These are phyloP conservation scores for Crematogaster levior DNA, from an alignment of 2,888 invertebrate genomes.

Conservation along the genomic window DNA sequence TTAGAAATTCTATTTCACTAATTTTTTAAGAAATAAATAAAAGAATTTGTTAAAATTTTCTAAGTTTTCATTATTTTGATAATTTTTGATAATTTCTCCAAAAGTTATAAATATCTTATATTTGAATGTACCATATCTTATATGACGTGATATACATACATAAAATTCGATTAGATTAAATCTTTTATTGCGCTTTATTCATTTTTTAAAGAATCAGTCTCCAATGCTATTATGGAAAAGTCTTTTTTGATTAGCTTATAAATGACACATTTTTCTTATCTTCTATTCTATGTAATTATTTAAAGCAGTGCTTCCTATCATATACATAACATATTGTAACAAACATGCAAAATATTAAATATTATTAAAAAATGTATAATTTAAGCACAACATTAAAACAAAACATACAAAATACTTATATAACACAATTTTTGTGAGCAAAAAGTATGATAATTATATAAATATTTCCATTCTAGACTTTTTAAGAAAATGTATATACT, in stretches of 20 bases:
- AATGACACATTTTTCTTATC: neutral
- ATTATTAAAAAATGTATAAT: neutral
- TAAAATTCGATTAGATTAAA: too few relatives aligned
- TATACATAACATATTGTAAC: neutral
- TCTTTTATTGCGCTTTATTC: neutral
- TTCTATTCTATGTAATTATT: constrained; percentile 14
- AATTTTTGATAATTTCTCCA: too few relatives aligned
- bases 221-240: neutral
- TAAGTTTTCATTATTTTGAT: constrained; percentile 1
- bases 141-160: neutral
- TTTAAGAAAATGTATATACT: neutral
- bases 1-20: neutral
- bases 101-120: neutral
- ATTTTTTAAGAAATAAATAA: constrained; percentile 2
- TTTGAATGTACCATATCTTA: neutral
- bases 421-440: constrained; percentile 34
- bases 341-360: constrained; percentile 19
- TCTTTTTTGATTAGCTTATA: neutral
- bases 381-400: neutral
- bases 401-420: constrained; percentile 1
- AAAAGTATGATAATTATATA: neutral
- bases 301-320: constrained; percentile 5
- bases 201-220: neutral
- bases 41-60: neutral
- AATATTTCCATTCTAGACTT: neutral